Evolutionary conservation across 2,113 vertebrate species (phyloP).

Genomic region (Coracopsis vasa): DNA sequence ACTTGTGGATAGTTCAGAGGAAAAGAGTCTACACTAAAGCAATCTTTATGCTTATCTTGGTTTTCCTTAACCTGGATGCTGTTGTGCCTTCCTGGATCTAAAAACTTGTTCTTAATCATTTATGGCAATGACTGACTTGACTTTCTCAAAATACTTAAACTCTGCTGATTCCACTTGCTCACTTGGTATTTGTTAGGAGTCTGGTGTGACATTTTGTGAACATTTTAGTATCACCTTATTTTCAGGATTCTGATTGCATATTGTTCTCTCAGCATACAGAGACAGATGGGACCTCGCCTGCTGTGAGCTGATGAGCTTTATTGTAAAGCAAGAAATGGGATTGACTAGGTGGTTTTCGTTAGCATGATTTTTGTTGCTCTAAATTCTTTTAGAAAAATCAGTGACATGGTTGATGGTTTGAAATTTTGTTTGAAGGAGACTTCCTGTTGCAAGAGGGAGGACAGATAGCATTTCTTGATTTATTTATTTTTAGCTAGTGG

Average conservation of each 20-base stretch:
- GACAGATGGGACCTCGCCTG: background rate
- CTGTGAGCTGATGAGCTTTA: background rate
- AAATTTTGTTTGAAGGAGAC: background rate
- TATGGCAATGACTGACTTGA: background rate
- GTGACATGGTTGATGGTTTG: background rate
- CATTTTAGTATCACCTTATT: background rate
- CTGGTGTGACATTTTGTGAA: background rate
- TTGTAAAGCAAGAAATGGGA: background rate
- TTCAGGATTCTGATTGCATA: background rate
- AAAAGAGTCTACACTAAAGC: background rate
- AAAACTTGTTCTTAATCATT: background rate
- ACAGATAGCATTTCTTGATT: background rate
- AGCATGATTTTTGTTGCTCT: background rate
- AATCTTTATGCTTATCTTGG: background rate
- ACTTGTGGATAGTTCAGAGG: background rate
- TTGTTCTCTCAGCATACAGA: background rate
- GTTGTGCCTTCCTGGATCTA: background rate
- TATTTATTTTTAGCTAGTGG: background rate
- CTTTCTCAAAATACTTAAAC: background rate
- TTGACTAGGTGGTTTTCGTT: fast-evolving
- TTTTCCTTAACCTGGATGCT: background rate
- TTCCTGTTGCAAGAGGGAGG: background rate
- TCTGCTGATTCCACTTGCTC: background rate
- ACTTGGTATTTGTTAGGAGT: background rate
- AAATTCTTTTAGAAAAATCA: background rate